Evolutionary conservation across 2,888 invertebrate genomes (phyloP).

Genomic region (Xanthorhoe spadicearia): DNA sequence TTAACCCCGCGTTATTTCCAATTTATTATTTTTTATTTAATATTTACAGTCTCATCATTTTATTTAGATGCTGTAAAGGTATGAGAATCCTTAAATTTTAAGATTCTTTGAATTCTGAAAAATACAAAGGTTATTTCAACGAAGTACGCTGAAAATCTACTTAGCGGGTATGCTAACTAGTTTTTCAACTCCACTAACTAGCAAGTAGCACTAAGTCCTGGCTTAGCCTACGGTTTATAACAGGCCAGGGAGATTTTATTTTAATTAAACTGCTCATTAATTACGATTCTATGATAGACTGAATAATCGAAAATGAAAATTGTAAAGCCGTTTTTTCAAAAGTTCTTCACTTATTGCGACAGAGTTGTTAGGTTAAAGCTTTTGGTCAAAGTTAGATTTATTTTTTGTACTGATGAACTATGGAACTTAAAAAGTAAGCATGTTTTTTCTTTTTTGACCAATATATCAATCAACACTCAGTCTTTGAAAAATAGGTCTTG

Average conservation of each 20-base stretch:
- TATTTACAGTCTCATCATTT: not conserved
- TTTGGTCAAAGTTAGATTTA: not conserved
- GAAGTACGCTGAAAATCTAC: constrained; percentile 1
- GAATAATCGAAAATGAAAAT: too few species aligned
- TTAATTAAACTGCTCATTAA: not conserved
- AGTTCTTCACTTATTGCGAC: too few species aligned
- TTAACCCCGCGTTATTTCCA: too few species aligned
- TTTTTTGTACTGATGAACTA: too few species aligned
- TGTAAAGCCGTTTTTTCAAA: too few species aligned
- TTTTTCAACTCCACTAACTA: constrained; percentile 3
- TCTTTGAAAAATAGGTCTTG: too few species aligned
- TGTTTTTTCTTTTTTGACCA: too few species aligned
- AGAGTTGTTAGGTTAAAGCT: not conserved
- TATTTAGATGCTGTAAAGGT: not conserved
- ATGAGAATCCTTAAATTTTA: not conserved
- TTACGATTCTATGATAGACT: not conserved
- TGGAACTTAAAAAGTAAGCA: too few species aligned
- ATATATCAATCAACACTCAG: too few species aligned
- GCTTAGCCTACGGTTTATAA: not conserved
- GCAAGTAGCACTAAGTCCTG: not conserved
- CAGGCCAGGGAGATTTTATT: not conserved
- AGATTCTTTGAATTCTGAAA: not conserved
- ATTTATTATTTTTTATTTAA: too few species aligned
- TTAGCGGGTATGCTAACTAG: constrained; percentile 6
- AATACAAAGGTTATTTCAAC: not conserved